phyloP scores from a whole-genome alignment of 2,888 invertebrate genomes.

The Nudaria mundana region DNA sequence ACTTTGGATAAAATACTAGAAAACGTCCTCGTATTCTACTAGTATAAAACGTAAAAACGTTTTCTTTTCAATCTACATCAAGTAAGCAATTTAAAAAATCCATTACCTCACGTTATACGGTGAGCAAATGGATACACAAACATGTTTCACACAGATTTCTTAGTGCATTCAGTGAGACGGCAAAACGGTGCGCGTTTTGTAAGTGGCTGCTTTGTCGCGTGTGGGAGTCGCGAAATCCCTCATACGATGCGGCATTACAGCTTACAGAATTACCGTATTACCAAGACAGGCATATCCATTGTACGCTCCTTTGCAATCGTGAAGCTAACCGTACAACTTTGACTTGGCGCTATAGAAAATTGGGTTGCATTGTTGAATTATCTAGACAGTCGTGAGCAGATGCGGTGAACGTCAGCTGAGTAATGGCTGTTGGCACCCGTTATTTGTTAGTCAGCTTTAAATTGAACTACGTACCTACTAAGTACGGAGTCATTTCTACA shows the following conservation, averaged over 20 bases:
- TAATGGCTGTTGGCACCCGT: constrained; percentile 18
- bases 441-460: constrained; percentile 4
- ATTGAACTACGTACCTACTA: neutral
- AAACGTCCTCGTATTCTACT: constrained; percentile 1
- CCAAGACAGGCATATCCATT: constrained; percentile 27
- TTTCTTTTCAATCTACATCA: constrained; percentile 22
- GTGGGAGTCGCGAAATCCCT: constrained; percentile 46
- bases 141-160: constrained; percentile 52
- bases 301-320: constrained; percentile 17
- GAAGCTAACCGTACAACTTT: constrained; percentile 27
- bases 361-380: constrained; percentile 35
- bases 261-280: too few relatives aligned
- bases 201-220: constrained; percentile 61
- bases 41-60: constrained; percentile 13
- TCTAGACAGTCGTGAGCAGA: constrained; percentile 36
- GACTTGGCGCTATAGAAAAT: constrained; percentile 32
- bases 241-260: constrained; percentile 47
- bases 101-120: constrained; percentile 50
- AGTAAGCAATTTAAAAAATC: constrained; percentile 39
- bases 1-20: neutral
- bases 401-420: constrained; percentile 20
- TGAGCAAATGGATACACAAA: constrained; percentile 66
- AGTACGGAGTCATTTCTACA: neutral
- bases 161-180: constrained; percentile 56
- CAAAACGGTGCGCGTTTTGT: constrained; percentile 47